A percentile compares a stretch with the other conserved stretches of the same genome.
phyloP scores from a whole-genome alignment of 2,113 vertebrate species.

The Hydropotes inermis region DNA sequence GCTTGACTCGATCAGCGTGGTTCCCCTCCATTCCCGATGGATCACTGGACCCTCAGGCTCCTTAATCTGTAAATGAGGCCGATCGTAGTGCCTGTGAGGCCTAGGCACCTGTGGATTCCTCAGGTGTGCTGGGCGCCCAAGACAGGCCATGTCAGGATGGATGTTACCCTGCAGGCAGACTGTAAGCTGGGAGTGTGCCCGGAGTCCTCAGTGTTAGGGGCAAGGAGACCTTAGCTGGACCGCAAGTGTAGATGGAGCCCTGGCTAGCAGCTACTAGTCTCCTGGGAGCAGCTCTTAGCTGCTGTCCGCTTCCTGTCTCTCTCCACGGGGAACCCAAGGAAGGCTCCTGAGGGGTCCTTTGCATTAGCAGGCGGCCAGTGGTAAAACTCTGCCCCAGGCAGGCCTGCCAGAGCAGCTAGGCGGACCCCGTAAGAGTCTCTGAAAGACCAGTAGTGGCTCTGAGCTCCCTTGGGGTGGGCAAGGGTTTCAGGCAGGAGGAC shows the following conservation, averaged over 20 bases:
- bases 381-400: not conserved
- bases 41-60: not conserved
- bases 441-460: not conserved
- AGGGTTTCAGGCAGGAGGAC: not conserved
- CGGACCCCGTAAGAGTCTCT: not conserved
- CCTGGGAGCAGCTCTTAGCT: too few species aligned
- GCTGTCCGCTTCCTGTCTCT: rapidly evolving
- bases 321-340: not conserved
- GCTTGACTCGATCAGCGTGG: not conserved
- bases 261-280: not conserved
- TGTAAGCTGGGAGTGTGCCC: not conserved
- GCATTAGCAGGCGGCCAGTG: not conserved
- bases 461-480: not conserved
- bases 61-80: not conserved
- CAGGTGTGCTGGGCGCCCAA: not conserved
- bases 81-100: not conserved
- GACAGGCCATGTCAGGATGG: not conserved
- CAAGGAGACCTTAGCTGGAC: not conserved
- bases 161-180: too few species aligned
- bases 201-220: too few species aligned
- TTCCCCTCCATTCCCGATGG: not conserved
- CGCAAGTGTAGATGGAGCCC: not conserved
- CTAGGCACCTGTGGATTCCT: not conserved
- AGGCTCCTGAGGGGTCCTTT: not conserved
- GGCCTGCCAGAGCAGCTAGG: not conserved